These are phyloP conservation scores for Samia ricini DNA, from an alignment of 1,140 invertebrate genomes.

Conservation along the genomic window DNA sequence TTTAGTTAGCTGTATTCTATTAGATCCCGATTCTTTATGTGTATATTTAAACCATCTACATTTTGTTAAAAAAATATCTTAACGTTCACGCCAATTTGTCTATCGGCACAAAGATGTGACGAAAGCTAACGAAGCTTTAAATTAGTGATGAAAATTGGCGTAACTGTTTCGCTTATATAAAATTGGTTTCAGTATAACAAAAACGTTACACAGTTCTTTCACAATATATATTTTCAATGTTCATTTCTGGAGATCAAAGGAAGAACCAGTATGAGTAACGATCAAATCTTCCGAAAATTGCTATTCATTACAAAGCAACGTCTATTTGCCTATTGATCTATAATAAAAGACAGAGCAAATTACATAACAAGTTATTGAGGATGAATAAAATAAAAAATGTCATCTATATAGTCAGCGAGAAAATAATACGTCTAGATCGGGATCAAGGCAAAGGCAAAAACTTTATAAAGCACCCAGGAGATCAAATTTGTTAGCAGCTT, in stretches of 20 bases:
- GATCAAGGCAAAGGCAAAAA: constrained; percentile 44
- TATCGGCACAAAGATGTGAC: constrained; percentile 33
- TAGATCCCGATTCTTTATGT: too few species aligned
- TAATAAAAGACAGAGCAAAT: not conserved
- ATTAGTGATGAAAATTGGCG: constrained; percentile 56
- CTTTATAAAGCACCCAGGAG: constrained; percentile 59
- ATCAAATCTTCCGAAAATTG: not conserved
- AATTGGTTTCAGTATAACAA: constrained; percentile 17
- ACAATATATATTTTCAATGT: constrained; percentile 3
- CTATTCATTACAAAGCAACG: not conserved
- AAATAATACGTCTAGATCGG: constrained; percentile 64
- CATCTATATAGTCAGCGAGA: constrained; percentile 40
- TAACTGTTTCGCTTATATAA: constrained; percentile 29
- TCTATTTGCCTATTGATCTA: constrained; percentile 3
- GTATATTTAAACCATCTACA: not conserved
- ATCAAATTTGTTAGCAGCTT: constrained; percentile 61
- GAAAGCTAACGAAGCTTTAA: constrained; percentile 44
- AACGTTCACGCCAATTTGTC: constrained; percentile 49
- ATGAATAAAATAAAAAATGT: constrained; percentile 17
- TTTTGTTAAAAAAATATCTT: not conserved
- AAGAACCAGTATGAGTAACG: constrained; percentile 4
- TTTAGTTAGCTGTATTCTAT: too few species aligned
- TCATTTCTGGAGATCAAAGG: not conserved
- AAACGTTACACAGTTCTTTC: not conserved
- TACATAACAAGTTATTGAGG: constrained; percentile 12